Base-by-base conservation (phyloP, 64 coral and sea anemone species). In the Anthopleura sola region DNA sequence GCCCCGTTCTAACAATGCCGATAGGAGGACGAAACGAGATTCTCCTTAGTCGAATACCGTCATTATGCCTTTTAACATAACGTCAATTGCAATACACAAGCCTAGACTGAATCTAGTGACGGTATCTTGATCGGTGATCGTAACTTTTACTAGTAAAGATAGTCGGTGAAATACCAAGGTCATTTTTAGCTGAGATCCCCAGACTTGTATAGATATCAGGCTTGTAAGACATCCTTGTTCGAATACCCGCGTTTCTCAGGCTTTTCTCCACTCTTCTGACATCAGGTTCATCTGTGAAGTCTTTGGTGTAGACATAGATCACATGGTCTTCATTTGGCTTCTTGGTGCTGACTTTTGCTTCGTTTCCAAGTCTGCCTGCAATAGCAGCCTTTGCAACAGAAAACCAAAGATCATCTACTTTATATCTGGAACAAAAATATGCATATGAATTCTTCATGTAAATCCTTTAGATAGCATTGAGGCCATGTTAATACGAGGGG, bases 171-270 rank as follows among this genome's bases (percentile, higher is more conserved):
- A 86, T 40, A 37, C 62, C 46, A 36, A 40, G 44, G 10, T 20
- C 37, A 86, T 86, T 86, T 20, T 86, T 71, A 19, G 56, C 21
- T 38, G 62, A 86, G 14, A 86, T 75, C 17, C 47, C 47, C 68
- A 86, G 29, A 26, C 16, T 13, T 86, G 85, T 86, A 20, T 86
- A 86, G 15, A 86, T 36, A 86, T 86, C 68, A 48, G 85, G 68
- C 26, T 86, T 86, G 68, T 86, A 75, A 20, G 37, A 7, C 68
- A 86, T 77, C 48, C 3, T 4, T 11, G 13, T 36, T 2, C 28
- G 68, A 36, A 86, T 50, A 32, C 85, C 85, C 31, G 28, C 1
- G 23, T 76, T 34, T 33, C 85, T 47, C 9, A 86, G 37, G 36
- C 38, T 29, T 20, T 32, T 76, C n/a, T 86, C 48, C 1, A 77